Conservation (phyloP, 2,888 invertebrate genomes). For the Amphipoea oculea region DNA sequence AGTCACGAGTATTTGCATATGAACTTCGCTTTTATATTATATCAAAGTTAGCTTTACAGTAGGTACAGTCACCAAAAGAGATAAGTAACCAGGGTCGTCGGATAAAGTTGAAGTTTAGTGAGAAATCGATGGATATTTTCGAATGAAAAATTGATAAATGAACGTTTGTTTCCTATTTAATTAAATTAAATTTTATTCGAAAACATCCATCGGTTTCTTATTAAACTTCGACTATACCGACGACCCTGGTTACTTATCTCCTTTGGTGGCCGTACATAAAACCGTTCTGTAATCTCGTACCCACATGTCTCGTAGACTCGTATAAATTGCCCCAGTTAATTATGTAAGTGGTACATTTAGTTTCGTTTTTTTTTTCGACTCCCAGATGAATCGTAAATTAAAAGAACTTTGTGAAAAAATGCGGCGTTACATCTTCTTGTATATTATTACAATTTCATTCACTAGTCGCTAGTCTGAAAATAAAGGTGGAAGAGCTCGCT, state of each 20-base stretch:
- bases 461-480: conserved; percentile 42
- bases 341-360: conserved; percentile 27
- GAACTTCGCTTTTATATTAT: conserved; percentile 5
- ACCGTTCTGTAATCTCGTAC: not conserved
- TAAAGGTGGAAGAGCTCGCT: conserved; percentile 27
- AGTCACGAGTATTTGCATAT: conserved; percentile 12
- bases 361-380: not conserved
- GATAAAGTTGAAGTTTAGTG: no score
- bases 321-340: conserved; percentile 35
- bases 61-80: not conserved
- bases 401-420: not conserved
- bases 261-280: not conserved
- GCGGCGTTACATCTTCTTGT: conserved; percentile 16
- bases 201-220: no score
- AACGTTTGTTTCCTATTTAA: no score
- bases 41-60: not conserved
- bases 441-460: conserved; percentile 50
- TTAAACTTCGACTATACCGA: no score
- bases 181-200: no score
- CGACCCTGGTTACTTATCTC: no score
- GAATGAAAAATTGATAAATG: no score
- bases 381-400: conserved; percentile 24
- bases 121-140: no score
- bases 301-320: conserved; percentile 11
- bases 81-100: no score